Conservation (phyloP, 2,888 invertebrate genomes). For the Aleiodes testaceus region DNA sequence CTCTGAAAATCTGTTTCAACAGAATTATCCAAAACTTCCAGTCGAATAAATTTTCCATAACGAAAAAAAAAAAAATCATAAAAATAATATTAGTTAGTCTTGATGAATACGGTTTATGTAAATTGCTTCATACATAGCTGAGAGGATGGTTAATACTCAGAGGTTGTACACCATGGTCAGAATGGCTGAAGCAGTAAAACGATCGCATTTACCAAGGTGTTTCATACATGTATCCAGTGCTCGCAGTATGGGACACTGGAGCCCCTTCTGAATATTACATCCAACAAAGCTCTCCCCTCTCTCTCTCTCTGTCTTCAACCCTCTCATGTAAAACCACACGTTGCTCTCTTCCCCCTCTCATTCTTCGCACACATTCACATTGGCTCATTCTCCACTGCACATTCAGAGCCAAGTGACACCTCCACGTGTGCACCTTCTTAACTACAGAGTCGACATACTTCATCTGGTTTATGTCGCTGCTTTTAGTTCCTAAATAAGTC, state of each 20-base stretch:
- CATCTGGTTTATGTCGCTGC: background rate
- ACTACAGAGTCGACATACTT: background rate
- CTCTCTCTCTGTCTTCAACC: background rate
- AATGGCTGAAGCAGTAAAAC: slow-evolving; percentile 14
- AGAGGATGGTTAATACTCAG: background rate
- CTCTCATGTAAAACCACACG: slow-evolving; percentile 19
- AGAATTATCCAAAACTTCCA: background rate
- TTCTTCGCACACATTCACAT: background rate
- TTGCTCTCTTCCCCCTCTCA: background rate
- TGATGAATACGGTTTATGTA: slow-evolving; percentile 3
- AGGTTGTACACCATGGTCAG: background rate
- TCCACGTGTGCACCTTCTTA: slow-evolving; percentile 4
- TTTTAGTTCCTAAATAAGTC: background rate
- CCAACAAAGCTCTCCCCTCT: background rate
- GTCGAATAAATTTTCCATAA: background rate
- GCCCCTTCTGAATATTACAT: slow-evolving; percentile 14
- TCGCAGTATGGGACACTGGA: slow-evolving; percentile 1
- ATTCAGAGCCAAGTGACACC: background rate
- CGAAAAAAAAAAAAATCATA: too few species aligned
- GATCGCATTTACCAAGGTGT: slow-evolving; percentile 14
- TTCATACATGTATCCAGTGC: background rate
- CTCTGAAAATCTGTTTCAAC: background rate
- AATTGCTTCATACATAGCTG: slow-evolving; percentile 20
- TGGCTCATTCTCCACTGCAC: background rate
- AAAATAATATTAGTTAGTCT: too few species aligned